Evolutionary conservation across 2,113 vertebrate genomes (phyloP), one percentile per base, ranked within the genome.

Genomic region (Cariama cristata): DNA sequence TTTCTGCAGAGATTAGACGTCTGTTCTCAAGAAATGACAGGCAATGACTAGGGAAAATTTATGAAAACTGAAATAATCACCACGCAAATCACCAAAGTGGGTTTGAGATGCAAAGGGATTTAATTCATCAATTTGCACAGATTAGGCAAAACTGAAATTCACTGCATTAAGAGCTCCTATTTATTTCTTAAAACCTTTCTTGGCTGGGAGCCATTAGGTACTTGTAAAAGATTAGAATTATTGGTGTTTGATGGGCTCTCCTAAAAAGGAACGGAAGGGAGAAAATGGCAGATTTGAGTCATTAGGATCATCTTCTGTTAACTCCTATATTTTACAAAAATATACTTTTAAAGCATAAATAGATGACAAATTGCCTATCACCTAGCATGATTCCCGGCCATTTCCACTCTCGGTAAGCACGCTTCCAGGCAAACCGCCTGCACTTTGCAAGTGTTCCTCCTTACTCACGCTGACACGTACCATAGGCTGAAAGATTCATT

Each of bases 121-220:
- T 97, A 97, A 97, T 94, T 97, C 95, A 92, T 97, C 97, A 97
- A 97, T 97, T 97, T 97, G 95, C 86, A 96, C 91, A 98, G 97
- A 98, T 97, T 95, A 98, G 92, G 91, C 90, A 97, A 97, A 96
- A 97, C 94, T 97, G 92, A 91, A 97, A 97, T 95, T 96, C 95
- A 88, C 81, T 96, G 97, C 97, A 94, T 97, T 97, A 97, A 97
- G 96, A 93, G 91, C 90, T 95, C 89, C 94, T 96, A 95, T 97
- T 98, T 97, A 97, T 94, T 97, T 97, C 95, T 97, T 98, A 97
- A 98, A 98, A 97, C 95, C 91, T 91, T 97, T 96, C 94, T 96
- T 96, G 95, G 96, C 96, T 95, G 71, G 77, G 74, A 93, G 97
- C 97, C 97, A 98, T 82, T 95, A 96, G 88, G 95, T 89, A 94